phyloP scores from a whole-genome alignment of 1,140 invertebrate genomes.

The Neomicropteryx cornuta region DNA sequence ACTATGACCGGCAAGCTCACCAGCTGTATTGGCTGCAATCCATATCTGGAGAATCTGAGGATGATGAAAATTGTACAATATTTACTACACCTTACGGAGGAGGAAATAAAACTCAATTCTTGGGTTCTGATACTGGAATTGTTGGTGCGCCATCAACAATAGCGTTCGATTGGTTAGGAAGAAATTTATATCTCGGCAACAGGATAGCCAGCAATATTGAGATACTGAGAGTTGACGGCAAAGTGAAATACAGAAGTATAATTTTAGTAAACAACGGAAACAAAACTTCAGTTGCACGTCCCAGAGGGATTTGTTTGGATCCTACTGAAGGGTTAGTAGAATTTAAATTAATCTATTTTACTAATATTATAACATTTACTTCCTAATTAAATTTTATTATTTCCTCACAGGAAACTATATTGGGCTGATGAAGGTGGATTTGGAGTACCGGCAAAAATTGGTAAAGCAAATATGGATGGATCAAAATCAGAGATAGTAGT shows the following conservation, averaged over 20 bases:
- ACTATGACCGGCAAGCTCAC: slow-evolving; percentile 80
- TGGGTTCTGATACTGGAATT: slow-evolving; percentile 67
- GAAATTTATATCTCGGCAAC: slow-evolving; percentile 92
- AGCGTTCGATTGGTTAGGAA: slow-evolving; percentile 92
- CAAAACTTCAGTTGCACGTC: slow-evolving; percentile 73
- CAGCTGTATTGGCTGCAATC: slow-evolving; percentile 79
- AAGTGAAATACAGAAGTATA: slow-evolving; percentile 72
- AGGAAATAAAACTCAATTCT: slow-evolving; percentile 78
- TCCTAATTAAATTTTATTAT: slow-evolving; percentile 13
- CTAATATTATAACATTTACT: slow-evolving; percentile 6
- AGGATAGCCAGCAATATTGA: slow-evolving; percentile 86
- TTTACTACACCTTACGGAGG: slow-evolving; percentile 75
- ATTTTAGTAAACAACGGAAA: slow-evolving; percentile 87
- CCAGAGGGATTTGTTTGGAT: slow-evolving; percentile 80
- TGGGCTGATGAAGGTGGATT: slow-evolving; percentile 93
- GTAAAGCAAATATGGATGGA: slow-evolving; percentile 90
- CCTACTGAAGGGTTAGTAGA: slow-evolving; percentile 70
- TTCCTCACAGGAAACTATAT: slow-evolving; percentile 72
- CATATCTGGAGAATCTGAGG: slow-evolving; percentile 57
- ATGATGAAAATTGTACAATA: slow-evolving; percentile 71
- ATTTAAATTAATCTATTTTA: neutral
- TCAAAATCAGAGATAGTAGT: slow-evolving; percentile 59
- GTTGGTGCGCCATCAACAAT: slow-evolving; percentile 85
- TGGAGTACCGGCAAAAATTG: slow-evolving; percentile 85
- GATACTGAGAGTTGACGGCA: slow-evolving; percentile 78